Percentiles rank a stretch among this genome's conserved stretches.
Conservation (phyloP, 2,113 vertebrate genomes). For the Thamnaconus septentrionalis region DNA sequence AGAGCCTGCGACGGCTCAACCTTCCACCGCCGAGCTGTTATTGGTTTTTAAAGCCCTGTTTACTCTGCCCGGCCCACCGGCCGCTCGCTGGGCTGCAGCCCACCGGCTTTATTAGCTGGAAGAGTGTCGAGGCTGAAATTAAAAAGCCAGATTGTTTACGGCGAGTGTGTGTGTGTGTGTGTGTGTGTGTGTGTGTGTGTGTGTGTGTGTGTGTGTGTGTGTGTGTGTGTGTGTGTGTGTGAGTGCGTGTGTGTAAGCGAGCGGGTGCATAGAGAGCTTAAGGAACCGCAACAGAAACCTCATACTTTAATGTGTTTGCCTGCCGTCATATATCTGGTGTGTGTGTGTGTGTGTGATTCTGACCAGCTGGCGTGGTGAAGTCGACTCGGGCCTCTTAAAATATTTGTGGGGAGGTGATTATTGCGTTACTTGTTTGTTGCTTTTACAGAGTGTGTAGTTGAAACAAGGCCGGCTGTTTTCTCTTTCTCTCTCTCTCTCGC, state of each 20-base stretch:
- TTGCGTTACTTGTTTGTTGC: conserved; percentile 54
- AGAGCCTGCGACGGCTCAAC: conserved; percentile 21
- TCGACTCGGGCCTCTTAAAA: conserved; percentile 63
- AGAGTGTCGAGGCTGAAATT: conserved; percentile 57
- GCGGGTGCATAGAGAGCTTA: not conserved
- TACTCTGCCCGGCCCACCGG: conserved; percentile 42
- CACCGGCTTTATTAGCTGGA: conserved; percentile 61
- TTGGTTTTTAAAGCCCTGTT: conserved; percentile 66
- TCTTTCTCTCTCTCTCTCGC: too few species aligned
- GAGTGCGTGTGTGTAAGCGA: not conserved
- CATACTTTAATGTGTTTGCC: conserved; percentile 17
- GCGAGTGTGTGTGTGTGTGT: not conserved
- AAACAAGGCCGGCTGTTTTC: conserved; percentile 20
- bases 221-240: not conserved
- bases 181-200: not conserved
- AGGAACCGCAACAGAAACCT: conserved; percentile 18
- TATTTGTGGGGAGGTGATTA: conserved; percentile 60
- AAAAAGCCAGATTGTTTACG: conserved; percentile 19
- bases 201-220: not conserved
- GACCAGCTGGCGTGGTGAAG: conserved; percentile 54
- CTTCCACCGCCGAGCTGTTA: conserved; percentile 57
- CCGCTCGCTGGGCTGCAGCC: conserved; percentile 49
- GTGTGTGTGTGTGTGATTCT: conserved; percentile 24
- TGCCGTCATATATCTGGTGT: conserved; percentile 4
- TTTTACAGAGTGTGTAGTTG: conserved; percentile 45